These are phyloP conservation scores for Gallinago nigripennis DNA, from an alignment of 2,797 vertebrate genomes.

Conservation along the genomic window DNA sequence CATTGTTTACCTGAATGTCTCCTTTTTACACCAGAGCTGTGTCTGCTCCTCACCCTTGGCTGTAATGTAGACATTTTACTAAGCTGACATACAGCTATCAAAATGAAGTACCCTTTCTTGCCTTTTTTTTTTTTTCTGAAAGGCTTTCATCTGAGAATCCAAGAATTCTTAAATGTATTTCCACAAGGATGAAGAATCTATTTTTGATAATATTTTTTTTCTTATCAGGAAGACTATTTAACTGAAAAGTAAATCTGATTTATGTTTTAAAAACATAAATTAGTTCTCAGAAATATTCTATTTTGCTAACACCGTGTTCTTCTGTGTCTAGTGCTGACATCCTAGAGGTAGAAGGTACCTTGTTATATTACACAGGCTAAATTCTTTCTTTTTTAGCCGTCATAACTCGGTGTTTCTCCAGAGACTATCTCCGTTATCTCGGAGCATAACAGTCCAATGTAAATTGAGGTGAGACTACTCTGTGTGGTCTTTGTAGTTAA, in stretches of 20 bases:
- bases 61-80: background rate
- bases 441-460: background rate
- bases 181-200: background rate
- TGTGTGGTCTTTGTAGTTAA: background rate
- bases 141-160: background rate
- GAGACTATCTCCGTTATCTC: background rate
- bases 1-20: background rate
- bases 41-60: background rate
- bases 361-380: background rate
- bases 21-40: background rate
- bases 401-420: background rate
- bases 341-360: background rate
- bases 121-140: background rate
- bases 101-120: background rate
- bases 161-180: background rate
- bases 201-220: background rate
- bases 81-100: background rate
- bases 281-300: background rate
- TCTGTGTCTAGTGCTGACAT: background rate
- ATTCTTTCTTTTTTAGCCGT: background rate
- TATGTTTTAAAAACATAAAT: background rate
- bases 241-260: background rate
- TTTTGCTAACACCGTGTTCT: background rate
- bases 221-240: background rate
- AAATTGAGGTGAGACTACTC: background rate